Base-by-base conservation (phyloP, 2,888 invertebrate genomes). In the Drosophila parthenogenetica region DNA sequence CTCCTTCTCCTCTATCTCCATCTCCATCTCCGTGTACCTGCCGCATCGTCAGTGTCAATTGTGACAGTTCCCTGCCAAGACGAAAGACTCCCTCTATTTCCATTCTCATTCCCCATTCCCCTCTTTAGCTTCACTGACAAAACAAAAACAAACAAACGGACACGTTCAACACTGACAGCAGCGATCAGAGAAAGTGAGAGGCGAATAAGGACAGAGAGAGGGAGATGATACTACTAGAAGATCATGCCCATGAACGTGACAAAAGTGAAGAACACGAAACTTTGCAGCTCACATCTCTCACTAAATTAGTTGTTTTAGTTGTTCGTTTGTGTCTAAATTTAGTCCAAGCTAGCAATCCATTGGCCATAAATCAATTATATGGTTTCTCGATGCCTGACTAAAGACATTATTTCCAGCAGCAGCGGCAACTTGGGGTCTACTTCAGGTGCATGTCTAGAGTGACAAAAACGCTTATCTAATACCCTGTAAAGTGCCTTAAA, bases 221-320 rank as follows among this genome's bases (percentile, higher is more conserved):
- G 48, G 13, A 17, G 16, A 54, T 53, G 49, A 13, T 42, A 45
- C 19, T 58, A 74, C 75, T 73, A 64, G 73, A 80, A 80, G 81
- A 87, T 86, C 89, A 78, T 88, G 90, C 88, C 89, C 89, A 73
- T 90, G 90, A 90, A 90, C 90, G 90, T 91, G 90, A 90, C 91
- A 91, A 90, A 91, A 91, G 70, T 82, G 72, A 77, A 88, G 89
- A 90, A 90, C 91, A 91, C 64, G 73, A 55, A 70, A 69, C 61
- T 64, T 62, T 62, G 45, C 63, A 58, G 65, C 64, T 63, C 76
- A 40, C 69, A 77, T 69, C 78, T 69, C 77, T 78, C 65, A 69
- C 75, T 72, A 85, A 89, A 89, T 89, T 85, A 87, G 89, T 89
- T 89, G 82, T 81, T 85, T 77, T 84, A 71, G 70, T 70, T 77